Conservation (phyloP, 2,888 invertebrate genomes). For the Venustoraphidia nigricollis region DNA sequence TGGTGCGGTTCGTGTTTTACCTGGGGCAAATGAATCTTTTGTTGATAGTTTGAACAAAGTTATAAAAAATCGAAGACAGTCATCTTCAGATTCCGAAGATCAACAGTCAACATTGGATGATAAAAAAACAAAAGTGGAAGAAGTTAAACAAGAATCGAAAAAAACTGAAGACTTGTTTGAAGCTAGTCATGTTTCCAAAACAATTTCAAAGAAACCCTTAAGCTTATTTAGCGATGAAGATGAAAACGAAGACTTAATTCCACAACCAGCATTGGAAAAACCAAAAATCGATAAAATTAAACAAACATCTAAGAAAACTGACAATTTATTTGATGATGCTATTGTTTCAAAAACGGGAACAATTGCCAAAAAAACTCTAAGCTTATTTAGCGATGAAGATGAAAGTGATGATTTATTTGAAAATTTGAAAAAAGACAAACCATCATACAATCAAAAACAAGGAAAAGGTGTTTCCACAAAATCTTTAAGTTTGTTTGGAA, state of each 20-base stretch:
- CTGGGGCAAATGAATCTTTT: conserved; percentile 13
- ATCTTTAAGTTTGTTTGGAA: no score
- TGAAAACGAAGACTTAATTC: no score
- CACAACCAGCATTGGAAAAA: no score
- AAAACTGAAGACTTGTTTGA: not conserved
- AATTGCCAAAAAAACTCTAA: not conserved
- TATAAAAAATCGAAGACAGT: conserved; percentile 5
- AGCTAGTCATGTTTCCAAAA: no score
- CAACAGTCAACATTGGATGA: conserved; percentile 1
- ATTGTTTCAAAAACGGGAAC: no score
- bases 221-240: no score
- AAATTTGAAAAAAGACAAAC: no score
- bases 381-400: conserved; percentile 14
- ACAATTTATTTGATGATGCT: conserved; percentile 19
- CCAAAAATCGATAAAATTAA: no score
- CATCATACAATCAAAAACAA: no score
- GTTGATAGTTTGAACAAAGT: conserved; percentile 4
- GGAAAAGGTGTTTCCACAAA: no score
- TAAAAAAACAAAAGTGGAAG: not conserved
- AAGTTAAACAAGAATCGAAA: not conserved
- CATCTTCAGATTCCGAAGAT: conserved; percentile 6
- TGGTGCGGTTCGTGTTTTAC: conserved; percentile 43
- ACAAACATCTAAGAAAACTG: no score
- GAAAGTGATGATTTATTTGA: conserved; percentile 11
- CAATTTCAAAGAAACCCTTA: no score